Conservation (phyloP, 1,140 invertebrate genomes). For the Eriocheir sinensis region DNA sequence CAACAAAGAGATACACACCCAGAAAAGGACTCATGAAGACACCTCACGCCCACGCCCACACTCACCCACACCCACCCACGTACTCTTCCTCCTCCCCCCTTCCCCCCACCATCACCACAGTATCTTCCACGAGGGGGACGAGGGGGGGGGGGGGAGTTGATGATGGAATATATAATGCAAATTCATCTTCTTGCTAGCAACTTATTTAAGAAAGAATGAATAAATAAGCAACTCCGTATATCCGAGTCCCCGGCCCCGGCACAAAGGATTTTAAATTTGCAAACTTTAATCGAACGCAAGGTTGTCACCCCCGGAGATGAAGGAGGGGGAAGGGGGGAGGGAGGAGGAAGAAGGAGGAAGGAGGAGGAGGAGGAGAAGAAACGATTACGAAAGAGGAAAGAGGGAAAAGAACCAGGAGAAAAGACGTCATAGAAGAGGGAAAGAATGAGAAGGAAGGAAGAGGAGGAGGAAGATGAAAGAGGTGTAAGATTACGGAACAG, state of each 20-base stretch:
- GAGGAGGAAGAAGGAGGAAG: background rate
- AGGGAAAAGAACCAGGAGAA: too few species aligned
- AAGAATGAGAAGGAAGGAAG: background rate
- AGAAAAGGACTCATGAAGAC: background rate
- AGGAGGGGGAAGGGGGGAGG: background rate
- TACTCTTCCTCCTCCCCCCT: too few species aligned
- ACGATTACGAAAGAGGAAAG: background rate
- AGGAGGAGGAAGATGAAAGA: too few species aligned
- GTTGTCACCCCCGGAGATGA: slow-evolving; percentile 6
- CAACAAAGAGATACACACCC: background rate
- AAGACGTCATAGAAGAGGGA: too few species aligned
- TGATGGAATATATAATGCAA: slow-evolving; percentile 37
- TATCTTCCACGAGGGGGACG: background rate
- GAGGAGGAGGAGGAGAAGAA: background rate
- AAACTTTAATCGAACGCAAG: slow-evolving; percentile 48
- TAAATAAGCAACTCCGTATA: slow-evolving; percentile 41
- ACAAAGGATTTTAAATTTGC: slow-evolving; percentile 58
- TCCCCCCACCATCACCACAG: background rate
- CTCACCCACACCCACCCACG: background rate
- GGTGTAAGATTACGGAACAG: too few species aligned
- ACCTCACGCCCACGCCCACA: background rate
- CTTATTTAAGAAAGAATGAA: slow-evolving; percentile 44
- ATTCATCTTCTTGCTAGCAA: slow-evolving; percentile 36
- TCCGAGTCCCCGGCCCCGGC: background rate
- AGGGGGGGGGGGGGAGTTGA: background rate